Evolutionary conservation across 2,888 invertebrate species (phyloP), one percentile per base, ranked within the genome.

Genomic region (Acrobasis suavella): DNA sequence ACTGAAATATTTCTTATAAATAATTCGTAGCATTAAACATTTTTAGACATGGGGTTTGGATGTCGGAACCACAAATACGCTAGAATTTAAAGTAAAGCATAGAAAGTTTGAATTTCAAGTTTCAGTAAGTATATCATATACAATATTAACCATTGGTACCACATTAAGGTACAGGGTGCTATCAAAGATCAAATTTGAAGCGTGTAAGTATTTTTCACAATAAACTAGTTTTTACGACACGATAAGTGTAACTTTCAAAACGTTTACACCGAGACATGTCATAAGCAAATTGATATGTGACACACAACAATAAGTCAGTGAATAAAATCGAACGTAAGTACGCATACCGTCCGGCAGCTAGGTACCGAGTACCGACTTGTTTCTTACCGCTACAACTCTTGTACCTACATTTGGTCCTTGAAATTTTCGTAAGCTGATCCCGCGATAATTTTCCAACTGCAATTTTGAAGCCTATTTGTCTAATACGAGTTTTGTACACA

Each of bases 141-240:
- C 58, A 56, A 63, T 54, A 63, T 17, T 51, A 58, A 58, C 37
- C 60, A 70, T 64, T 66, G 70, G 70, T 73, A 76, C 67, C 72
- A 73, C 75, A 68, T 64, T 69, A 73, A 76, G 76, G 71, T 76
- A 69, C 82, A 87, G 87, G 86, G 88, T 88, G 89, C 88, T 87
- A 86, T 83, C 78, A 80, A 62, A 62, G 65, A 67, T 73, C 66
- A 76, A 74, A 75, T 65, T 77, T 66, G 71, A 74, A 73, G 54
- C 49, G 70, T 74, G 69, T 64, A 46, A 14, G 14, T 10, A 69
- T 65, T 69, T 65, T 65, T 67, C 67, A 64, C 67, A 73, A 39
- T 69, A 65, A 32, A 32, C 5, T 32, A 70, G 64, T 49, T 61
- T 50, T 37, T 60, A 58, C 64, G 52, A 54, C 52, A 39, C 38